Evolutionary conservation across 2,797 vertebrate genomes (phyloP).

Genomic region (Eutrigla gurnardus): DNA sequence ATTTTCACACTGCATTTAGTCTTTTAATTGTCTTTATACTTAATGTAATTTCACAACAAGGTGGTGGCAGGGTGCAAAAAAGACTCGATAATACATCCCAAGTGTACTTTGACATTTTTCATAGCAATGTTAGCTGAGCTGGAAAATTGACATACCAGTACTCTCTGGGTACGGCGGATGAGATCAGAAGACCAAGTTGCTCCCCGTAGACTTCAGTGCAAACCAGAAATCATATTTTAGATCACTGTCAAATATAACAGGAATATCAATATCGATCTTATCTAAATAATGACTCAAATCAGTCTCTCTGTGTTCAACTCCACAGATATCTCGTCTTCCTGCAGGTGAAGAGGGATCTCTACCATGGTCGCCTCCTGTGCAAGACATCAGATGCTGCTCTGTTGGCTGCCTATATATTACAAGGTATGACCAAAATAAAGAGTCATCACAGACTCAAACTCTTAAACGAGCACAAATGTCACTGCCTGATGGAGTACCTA

Average conservation of each 20-base stretch:
- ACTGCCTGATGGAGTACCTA: too few relatives aligned
- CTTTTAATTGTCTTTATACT: not conserved
- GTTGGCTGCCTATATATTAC: conserved; percentile 95
- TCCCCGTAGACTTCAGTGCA: conserved; percentile 32
- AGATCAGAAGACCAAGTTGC: conserved; percentile 35
- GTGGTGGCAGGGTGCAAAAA: conserved; percentile 15
- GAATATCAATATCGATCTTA: not conserved
- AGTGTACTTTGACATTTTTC: not conserved
- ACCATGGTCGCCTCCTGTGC: conserved; percentile 97
- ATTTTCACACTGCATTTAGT: not conserved
- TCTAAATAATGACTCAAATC: conserved; percentile 44
- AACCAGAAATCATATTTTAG: conserved; percentile 41
- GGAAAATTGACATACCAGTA: conserved; percentile 23
- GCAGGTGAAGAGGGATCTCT: conserved; percentile 98
- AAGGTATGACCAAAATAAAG: conserved; percentile 84
- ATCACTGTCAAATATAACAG: conserved; percentile 24
- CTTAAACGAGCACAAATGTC: not conserved
- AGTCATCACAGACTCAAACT: not conserved
- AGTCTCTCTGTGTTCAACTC: conserved; percentile 61
- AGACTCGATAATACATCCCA: not conserved
- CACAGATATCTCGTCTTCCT: conserved; percentile 97
- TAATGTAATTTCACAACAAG: conserved; percentile 14
- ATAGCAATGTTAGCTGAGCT: not conserved
- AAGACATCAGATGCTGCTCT: conserved; percentile 96
- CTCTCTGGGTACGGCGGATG: conserved; percentile 35